Evolutionary conservation across 1,140 invertebrate species (phyloP), one percentile per base, ranked within the genome.

Genomic region (Galleria mellonella): DNA sequence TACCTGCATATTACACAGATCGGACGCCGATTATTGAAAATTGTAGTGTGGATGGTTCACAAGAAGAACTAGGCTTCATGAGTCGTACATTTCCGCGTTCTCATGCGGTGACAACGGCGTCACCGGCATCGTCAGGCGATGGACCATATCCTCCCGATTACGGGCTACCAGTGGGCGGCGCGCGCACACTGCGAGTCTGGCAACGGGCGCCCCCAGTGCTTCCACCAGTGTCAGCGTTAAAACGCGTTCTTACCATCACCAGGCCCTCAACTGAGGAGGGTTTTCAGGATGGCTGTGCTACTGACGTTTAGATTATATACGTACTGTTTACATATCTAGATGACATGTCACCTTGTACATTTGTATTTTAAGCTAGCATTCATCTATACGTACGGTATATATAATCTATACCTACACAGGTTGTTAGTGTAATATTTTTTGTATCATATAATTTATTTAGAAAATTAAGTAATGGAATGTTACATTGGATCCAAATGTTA

Each of bases 261-360:
- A 89, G 94, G 62, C 95, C 94, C 74, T 94, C 94, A 0, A 93
- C 94, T 10, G 96, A 97, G 67, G 95, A 97, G 77, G 94, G 94
- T 10, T 97, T 96, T 66, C 95, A 96, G 73, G 96, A 97, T 86
- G 94, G 94, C 49, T 95, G 94, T 74, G 95, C 94, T 32, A 96
- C 95, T 12, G 95, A 97, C 81, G 95, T 97, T 70, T 97, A 76
- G 57, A 63, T 47, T 61, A 37, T 59, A 46, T 32, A 57, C 55
- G 42, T 30, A 45, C 48, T 59, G 62, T 51, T 62, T 58, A 51
- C 59, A 57, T 59, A 67, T 61, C 51, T 69, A 56, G 45, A 61
- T 62, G 62, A 61, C 51, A 65, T 67, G 60, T 71, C 64, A 61
- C 61, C 67, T 57, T 81, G 79, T 83, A 81, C 66, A 78, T 75